phyloP scores from a whole-genome alignment of 2,888 invertebrate genomes.

The Ochropleura plecta region DNA sequence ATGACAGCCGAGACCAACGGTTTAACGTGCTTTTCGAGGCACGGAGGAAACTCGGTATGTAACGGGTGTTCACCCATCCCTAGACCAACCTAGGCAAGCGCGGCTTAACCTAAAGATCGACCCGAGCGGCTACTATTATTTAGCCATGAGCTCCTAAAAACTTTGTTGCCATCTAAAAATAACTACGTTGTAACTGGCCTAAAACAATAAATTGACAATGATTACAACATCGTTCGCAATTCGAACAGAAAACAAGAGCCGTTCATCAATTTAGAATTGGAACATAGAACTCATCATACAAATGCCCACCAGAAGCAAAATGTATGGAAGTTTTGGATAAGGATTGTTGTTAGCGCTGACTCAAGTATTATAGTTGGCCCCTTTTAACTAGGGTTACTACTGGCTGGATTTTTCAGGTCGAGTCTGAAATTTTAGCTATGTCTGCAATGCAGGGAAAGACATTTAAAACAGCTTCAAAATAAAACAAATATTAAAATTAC shows the following conservation, averaged over 20 bases:
- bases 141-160: no score
- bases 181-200: background rate
- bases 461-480: background rate
- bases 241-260: slow-evolving; percentile 59
- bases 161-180: background rate
- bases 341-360: slow-evolving; percentile 56
- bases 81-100: no score
- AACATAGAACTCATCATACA: slow-evolving; percentile 63
- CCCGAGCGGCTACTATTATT: no score
- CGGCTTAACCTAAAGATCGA: no score
- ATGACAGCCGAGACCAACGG: no score
- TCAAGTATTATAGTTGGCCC: slow-evolving; percentile 51
- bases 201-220: slow-evolving; percentile 4
- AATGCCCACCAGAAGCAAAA: slow-evolving; percentile 60
- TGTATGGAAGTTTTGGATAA: slow-evolving; percentile 61
- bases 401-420: background rate
- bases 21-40: no score
- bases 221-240: slow-evolving; percentile 24
- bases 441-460: background rate
- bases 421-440: background rate
- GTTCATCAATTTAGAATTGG: slow-evolving; percentile 64
- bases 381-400: slow-evolving; percentile 30
- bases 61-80: no score
- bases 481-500: background rate
- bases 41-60: no score